phyloP scores from a whole-genome alignment of 1,140 invertebrate genomes.

The Drosophila rufa region DNA sequence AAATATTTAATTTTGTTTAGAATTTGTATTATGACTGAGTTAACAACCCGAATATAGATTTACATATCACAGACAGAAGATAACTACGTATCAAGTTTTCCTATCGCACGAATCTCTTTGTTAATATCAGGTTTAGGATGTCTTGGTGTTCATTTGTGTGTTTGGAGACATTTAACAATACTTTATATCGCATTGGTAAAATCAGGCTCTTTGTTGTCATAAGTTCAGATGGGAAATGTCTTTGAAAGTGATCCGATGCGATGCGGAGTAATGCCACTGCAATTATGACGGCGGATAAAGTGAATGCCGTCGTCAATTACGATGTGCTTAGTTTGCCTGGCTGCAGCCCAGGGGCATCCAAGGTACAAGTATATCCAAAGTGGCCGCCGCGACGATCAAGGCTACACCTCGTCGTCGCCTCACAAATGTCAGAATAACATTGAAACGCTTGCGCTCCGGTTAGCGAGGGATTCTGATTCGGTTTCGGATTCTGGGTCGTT shows the following conservation, averaged over 20 bases:
- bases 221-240: conserved; percentile 38
- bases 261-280: conserved; percentile 49
- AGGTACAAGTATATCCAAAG: conserved; percentile 37
- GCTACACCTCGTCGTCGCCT: conserved; percentile 46
- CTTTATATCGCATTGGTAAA: conserved; percentile 35
- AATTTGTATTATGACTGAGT: too few species aligned
- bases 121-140: neutral
- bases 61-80: neutral
- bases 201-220: conserved; percentile 41
- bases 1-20: neutral
- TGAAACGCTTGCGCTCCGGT: conserved; percentile 38
- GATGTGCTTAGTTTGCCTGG: conserved; percentile 12
- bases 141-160: neutral
- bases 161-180: conserved; percentile 27
- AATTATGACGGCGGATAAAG: conserved; percentile 62
- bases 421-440: conserved; percentile 74
- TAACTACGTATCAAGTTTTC: conserved; percentile 3
- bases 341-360: conserved; percentile 38
- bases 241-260: conserved; percentile 39
- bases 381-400: conserved; percentile 69
- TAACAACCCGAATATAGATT: neutral
- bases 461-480: conserved; percentile 27
- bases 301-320: conserved; percentile 68
- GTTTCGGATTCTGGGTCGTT: conserved; percentile 51
- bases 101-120: conserved; percentile 1